A percentile compares a stretch with the other conserved stretches of the same genome.
Evolutionary conservation across 2,888 invertebrate genomes (phyloP).

Genomic region (Oligia latruncula): DNA sequence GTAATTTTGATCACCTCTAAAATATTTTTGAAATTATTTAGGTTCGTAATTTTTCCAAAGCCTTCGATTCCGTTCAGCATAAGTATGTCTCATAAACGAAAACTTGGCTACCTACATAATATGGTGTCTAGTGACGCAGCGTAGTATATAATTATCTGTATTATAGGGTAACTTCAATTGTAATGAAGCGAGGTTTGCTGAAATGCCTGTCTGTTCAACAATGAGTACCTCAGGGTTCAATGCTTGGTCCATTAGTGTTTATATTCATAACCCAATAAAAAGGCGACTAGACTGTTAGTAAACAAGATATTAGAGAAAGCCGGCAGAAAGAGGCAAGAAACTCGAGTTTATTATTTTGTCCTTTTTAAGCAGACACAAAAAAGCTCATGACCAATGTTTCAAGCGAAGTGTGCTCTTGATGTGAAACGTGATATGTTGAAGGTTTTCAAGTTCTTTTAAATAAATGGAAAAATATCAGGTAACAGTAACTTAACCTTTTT

Average conservation of each 20-base stretch:
- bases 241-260: background rate
- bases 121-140: background rate
- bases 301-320: background rate
- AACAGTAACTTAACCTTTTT: slow-evolving; percentile 46
- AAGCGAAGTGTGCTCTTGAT: background rate
- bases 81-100: background rate
- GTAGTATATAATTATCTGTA: background rate
- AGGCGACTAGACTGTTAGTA: no score
- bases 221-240: slow-evolving; percentile 22
- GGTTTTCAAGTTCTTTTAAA: slow-evolving; percentile 1
- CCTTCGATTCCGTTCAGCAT: slow-evolving; percentile 4
- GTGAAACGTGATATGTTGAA: background rate
- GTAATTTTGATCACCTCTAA: background rate
- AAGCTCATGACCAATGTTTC: background rate
- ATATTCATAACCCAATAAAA: background rate
- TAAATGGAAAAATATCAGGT: slow-evolving; percentile 15
- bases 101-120: no score
- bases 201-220: background rate
- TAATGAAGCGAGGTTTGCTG: background rate
- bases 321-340: background rate
- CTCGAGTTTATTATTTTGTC: background rate
- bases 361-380: background rate
- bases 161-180: background rate
- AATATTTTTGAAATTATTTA: background rate
- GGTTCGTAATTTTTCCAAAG: background rate